A percentile compares a stretch with the other conserved stretches of the same genome.
Conservation (phyloP, 2,113 vertebrate genomes). For the Urocolius indicus region DNA sequence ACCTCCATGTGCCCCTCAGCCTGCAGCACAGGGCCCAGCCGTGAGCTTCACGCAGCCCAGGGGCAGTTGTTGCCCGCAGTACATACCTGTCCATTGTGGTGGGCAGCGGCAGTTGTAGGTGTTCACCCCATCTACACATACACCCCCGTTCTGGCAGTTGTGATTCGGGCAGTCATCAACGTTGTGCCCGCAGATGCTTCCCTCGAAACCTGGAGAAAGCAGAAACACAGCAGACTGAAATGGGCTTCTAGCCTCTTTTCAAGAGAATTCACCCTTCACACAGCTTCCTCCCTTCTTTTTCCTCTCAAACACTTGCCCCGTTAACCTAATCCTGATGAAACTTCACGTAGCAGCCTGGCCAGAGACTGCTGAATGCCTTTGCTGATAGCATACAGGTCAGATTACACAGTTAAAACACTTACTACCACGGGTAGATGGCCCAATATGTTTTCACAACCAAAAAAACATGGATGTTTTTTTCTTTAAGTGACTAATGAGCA, state of each 20-base stretch:
- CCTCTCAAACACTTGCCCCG: background rate
- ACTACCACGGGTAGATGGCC: accelerated
- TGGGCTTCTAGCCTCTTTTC: background rate
- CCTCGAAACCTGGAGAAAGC: slow-evolving; percentile 86
- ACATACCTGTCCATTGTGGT: slow-evolving; percentile 93
- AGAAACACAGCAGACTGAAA: slow-evolving; percentile 5
- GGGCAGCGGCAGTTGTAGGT: slow-evolving; percentile 97
- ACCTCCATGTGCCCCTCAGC: background rate
- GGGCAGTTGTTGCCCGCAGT: accelerated
- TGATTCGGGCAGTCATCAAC: slow-evolving; percentile 93
- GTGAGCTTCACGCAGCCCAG: background rate
- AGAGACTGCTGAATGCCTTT: background rate
- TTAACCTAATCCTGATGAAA: background rate
- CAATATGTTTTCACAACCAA: background rate
- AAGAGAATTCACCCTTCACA: background rate
- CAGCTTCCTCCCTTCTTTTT: background rate
- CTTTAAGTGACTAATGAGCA: background rate
- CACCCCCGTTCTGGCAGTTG: slow-evolving; percentile 89
- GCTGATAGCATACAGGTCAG: background rate
- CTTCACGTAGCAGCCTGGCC: accelerated
- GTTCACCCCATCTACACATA: slow-evolving; percentile 95
- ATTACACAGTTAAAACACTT: background rate
- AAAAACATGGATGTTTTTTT: background rate
- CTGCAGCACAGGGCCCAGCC: background rate
- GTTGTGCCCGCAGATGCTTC: slow-evolving; percentile 89